Base-by-base conservation (phyloP, 2,888 invertebrate species). In the Cheilosia scutellata region DNA sequence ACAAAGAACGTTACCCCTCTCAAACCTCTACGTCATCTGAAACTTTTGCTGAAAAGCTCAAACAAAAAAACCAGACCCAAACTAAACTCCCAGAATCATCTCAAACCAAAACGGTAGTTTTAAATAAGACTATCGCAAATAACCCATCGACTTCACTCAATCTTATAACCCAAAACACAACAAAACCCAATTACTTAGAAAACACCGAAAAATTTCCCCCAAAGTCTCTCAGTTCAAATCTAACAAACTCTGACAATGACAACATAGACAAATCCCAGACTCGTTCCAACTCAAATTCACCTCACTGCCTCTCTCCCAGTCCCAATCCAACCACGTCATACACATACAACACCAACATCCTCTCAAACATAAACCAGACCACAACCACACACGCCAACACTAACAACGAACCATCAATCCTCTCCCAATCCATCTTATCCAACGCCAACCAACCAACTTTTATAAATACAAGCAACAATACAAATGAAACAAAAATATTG, bases 1-100 rank as follows among this genome's bases (percentile, higher is more conserved):
- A 44, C 44, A n/a, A 44, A 44, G 44, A 44, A 5, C 44, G 44
- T n/a, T n/a, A 44, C n/a, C 44, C 44, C 44, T 44, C 44, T 44
- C 44, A 44, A 13, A 44, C n/a, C 3, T n/a, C 44, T n/a, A 44
- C 44, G n/a, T 44, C 44, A 44, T 3, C 13, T 4, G 16, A 13
- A 44, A n/a, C 44, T n/a, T 44, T 44, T 13, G 13, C 44, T 4
- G 44, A 44, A 44, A 44, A 44, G 33, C 33, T 33, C 33, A 33
- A 33, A 33, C 5, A 33, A 33, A 33, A 33, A 33, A 33, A 33
- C 2, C 7, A 33, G 7, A 33, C 2, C 20, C 20, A 20, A 20
- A 20, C 20, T 20, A 20, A 20, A 20, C 20, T 20, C 20, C 20
- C 20, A 33, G 33, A 33, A 33, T 33, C 33, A 33, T 33, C 6